Evolutionary conservation across 2,113 vertebrate genomes (phyloP), one percentile per base, ranked within the genome.

Genomic region (Pluvialis apricaria): DNA sequence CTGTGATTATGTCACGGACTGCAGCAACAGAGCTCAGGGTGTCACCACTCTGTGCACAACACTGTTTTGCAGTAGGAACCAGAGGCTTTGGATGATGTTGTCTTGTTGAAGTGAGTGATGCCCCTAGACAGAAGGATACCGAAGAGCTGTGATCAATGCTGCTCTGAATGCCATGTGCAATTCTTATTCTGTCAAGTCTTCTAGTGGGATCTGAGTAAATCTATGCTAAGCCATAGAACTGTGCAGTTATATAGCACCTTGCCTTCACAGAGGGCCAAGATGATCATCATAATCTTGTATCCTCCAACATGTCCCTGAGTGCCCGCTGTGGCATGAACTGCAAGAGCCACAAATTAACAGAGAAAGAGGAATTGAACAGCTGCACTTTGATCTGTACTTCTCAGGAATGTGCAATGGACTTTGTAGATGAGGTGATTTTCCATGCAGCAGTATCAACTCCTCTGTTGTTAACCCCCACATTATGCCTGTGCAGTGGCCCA

Each of bases 1-100:
- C 34, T 16, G 5, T 72, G 73, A 19, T 44, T 34, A 4, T 69
- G 57, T 55, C 64, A 47, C 11, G 13, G 58, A 34, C 32, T 58
- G 65, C 32, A 64, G 71, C 34, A 60, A 71, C 36, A 88, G 64
- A 55, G 64, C 51, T 92, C 5, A 1, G 8, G 54, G 18, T 84
- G 25, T 40, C 5, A 0, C 26, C 72, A 40, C 9, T 28, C 0
- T 0, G 28, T 51, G 28, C 25, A 61, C 32, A 58, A 3, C 52
- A 16, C 25, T 62, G 31, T 36, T 72, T 17, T n/a, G 38, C 51
- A 29, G 61, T 31, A 20, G 38, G 38, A 72, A 20, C 28, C n/a
- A 40, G 0, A 5, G 28, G 28, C 26, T 94, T 45, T 44, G 70
- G 60, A 20, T 28, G 21, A n/a, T 0, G 3, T 2, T 49, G 19